These are phyloP conservation scores for Hydrolagus affinis DNA, from an alignment of 2,113 vertebrate species.

Conservation along the genomic window DNA sequence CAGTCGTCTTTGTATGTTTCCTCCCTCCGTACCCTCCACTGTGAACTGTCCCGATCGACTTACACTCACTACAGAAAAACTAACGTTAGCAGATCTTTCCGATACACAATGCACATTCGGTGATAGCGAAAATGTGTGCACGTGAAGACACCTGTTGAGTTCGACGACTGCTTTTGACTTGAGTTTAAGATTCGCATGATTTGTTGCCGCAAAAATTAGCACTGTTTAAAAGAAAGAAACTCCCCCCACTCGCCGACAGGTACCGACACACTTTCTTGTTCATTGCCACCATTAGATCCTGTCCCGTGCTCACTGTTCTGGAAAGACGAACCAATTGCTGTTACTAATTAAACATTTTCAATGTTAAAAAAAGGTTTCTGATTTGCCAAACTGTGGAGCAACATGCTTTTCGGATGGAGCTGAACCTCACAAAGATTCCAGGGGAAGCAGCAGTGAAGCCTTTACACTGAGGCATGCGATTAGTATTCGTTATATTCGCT, in stretches of 20 bases:
- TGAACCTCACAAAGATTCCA: neutral
- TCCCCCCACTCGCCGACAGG: too few species aligned
- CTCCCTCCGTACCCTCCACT: neutral
- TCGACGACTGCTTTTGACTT: neutral
- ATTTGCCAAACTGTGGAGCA: neutral
- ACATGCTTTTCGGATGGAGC: neutral
- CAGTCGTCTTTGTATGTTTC: neutral
- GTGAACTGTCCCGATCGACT: neutral
- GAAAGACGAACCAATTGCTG: conserved; percentile 10
- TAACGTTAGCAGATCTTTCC: neutral
- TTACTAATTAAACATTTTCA: conserved; percentile 8
- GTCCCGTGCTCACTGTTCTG: neutral
- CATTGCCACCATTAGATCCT: conserved; percentile 6
- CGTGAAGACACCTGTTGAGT: neutral
- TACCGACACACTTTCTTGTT: conserved; percentile 6
- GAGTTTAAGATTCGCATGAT: too few species aligned
- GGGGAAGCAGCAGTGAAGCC: neutral
- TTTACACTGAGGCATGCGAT: neutral
- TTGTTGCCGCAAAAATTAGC: neutral
- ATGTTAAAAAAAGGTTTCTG: neutral
- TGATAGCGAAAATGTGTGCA: too few species aligned
- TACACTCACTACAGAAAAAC: neutral
- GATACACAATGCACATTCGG: neutral
- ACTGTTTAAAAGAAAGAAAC: too few species aligned
- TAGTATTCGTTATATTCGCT: too few species aligned